These are phyloP conservation scores for Theodoxus fluviatilis DNA, from an alignment of 2,888 invertebrate species.

Conservation along the genomic window DNA sequence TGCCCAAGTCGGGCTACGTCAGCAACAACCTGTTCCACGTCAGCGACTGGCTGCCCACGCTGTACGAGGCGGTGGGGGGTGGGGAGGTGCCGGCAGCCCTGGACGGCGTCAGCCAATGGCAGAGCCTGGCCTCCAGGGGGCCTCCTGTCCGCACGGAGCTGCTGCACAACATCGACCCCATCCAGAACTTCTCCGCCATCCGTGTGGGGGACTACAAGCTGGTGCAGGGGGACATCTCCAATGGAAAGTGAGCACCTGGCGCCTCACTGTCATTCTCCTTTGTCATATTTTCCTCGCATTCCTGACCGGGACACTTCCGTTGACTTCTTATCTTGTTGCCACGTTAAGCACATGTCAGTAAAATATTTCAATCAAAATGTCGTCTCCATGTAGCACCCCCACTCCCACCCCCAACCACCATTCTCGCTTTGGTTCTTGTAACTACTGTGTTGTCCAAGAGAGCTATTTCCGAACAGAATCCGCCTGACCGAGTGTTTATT, in stretches of 20 bases:
- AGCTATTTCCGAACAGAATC: too few species aligned
- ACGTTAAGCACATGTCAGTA: too few species aligned
- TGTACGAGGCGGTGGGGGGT: slow-evolving; percentile 75
- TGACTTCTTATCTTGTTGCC: too few species aligned
- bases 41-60: slow-evolving; percentile 87
- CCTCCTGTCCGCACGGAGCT: slow-evolving; percentile 73
- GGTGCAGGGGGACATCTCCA: slow-evolving; percentile 40
- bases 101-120: slow-evolving; percentile 82
- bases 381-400: too few species aligned
- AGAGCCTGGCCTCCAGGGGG: slow-evolving; percentile 71
- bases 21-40: slow-evolving; percentile 79
- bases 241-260: too few species aligned
- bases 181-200: slow-evolving; percentile 39
- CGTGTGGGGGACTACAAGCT: slow-evolving; percentile 48
- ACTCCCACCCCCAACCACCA: slow-evolving; percentile 35
- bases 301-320: too few species aligned
- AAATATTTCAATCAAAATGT: too few species aligned
- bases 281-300: too few species aligned
- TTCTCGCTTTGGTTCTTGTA: too few species aligned
- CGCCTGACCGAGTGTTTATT: too few species aligned
- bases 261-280: too few species aligned
- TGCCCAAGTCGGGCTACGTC: slow-evolving; percentile 71
- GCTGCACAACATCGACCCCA: slow-evolving; percentile 51
- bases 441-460: too few species aligned
- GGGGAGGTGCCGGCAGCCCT: slow-evolving; percentile 33